These are phyloP conservation scores for Heliconius hewitsoni DNA, from an alignment of 1,140 invertebrate species.

Conservation along the genomic window DNA sequence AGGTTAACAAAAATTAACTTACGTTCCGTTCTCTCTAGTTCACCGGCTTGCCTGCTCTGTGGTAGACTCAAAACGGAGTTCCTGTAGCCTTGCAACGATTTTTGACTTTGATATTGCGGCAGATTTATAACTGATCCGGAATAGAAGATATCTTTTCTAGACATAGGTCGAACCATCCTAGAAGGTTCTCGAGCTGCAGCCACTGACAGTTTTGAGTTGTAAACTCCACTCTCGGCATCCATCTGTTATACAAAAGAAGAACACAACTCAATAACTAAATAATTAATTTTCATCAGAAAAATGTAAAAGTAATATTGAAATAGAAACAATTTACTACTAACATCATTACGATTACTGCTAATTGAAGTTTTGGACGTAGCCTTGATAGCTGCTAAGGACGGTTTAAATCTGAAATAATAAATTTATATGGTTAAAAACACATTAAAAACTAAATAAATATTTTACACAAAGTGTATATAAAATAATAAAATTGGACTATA, in stretches of 20 bases:
- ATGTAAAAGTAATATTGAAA: not conserved
- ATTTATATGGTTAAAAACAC: not conserved
- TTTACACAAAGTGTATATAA: too few species aligned
- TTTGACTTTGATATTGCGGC: conserved; percentile 95
- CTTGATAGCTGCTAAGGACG: conserved; percentile 89
- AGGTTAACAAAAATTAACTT: conserved; percentile 58
- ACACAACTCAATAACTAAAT: too few species aligned
- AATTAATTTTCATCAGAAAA: too few species aligned
- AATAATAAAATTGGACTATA: too few species aligned
- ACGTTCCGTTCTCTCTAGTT: conserved; percentile 87
- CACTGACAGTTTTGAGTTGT: conserved; percentile 76
- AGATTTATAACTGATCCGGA: conserved; percentile 96
- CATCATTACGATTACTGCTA: conserved; percentile 80
- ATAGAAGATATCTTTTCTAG: conserved; percentile 99
- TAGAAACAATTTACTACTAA: conserved; percentile 59
- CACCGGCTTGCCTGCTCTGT: conserved; percentile 83
- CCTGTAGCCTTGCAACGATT: conserved; percentile 93
- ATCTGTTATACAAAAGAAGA: conserved; percentile 43
- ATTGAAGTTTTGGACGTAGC: conserved; percentile 85
- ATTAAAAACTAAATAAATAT: too few species aligned
- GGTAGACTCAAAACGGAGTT: conserved; percentile 91
- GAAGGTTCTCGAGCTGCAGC: conserved; percentile 81
- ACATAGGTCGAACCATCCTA: conserved; percentile 93
- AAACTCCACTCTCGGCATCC: conserved; percentile 72
- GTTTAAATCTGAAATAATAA: conserved; percentile 82